Conservation (phyloP, 2,888 invertebrate species). For the Patella depressa region DNA sequence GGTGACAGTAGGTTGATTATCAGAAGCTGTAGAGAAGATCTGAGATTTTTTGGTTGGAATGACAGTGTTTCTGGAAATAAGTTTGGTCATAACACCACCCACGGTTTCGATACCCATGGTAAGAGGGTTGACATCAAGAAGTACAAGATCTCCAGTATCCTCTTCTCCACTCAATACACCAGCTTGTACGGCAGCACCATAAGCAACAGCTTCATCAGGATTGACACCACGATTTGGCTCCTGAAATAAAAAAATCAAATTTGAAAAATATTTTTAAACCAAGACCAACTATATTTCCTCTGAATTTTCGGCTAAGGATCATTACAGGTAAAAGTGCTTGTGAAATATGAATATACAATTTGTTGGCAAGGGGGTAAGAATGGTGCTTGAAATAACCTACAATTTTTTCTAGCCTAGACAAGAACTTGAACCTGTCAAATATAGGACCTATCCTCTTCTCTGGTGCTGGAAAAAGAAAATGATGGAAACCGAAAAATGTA, state of each 20-base stretch:
- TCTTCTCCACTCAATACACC: conserved; percentile 98
- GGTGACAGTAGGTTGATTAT: conserved; percentile 98
- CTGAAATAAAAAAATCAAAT: conserved; percentile 70
- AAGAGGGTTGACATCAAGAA: conserved; percentile 97
- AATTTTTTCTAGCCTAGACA: no score
- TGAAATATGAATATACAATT: no score
- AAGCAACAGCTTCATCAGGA: conserved; percentile 99
- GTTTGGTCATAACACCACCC: conserved; percentile 99
- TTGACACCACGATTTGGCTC: conserved; percentile 98
- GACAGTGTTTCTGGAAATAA: conserved; percentile 97
- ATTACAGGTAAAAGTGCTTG: no score
- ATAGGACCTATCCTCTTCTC: background rate
- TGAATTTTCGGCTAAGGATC: no score
- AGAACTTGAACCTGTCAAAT: no score
- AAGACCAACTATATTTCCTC: no score
- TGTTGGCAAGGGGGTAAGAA: no score
- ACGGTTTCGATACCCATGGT: conserved; percentile 99
- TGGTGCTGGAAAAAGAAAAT: background rate
- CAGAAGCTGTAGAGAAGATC: conserved; percentile 98
- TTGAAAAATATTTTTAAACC: background rate
- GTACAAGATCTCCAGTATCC: conserved; percentile 92
- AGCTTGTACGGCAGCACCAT: conserved; percentile 98
- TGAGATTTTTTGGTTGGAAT: conserved; percentile 99
- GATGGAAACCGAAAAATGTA: background rate
- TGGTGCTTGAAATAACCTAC: no score